Evolutionary conservation across 1,140 invertebrate genomes (phyloP).

Genomic region (Cherax destructor): DNA sequence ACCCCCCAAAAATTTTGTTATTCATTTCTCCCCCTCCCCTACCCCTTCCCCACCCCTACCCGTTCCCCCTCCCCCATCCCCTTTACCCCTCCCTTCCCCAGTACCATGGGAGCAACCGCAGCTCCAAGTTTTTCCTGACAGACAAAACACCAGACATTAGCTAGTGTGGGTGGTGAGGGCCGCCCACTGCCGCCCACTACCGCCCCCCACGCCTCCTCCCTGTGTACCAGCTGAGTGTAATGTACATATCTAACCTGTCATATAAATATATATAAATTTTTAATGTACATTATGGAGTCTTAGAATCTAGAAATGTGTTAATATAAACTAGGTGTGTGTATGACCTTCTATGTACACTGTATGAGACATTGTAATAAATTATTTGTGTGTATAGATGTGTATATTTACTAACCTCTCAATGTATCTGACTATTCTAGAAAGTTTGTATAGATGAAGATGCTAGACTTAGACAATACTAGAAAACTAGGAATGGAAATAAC

Average conservation of each 20-base stretch:
- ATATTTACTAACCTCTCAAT: background rate
- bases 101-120: too few species aligned
- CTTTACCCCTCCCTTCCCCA: too few species aligned
- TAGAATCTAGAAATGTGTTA: background rate
- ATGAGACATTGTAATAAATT: background rate
- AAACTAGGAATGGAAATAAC: too few species aligned
- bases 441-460: too few species aligned
- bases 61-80: too few species aligned
- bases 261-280: background rate
- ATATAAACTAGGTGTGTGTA: background rate
- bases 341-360: background rate
- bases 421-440: too few species aligned
- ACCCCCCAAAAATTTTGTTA: too few species aligned
- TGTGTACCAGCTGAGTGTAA: conserved; percentile 7
- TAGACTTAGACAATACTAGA: too few species aligned
- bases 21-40: too few species aligned
- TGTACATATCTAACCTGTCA: conserved; percentile 2
- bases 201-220: background rate
- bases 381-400: background rate
- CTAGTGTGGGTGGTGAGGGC: background rate
- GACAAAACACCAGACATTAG: background rate
- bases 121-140: background rate
- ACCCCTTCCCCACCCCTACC: too few species aligned
- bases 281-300: background rate
- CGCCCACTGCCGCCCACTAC: background rate